Conservation (phyloP, 2,113 vertebrate species). For the Monarcha castaneiventris region DNA sequence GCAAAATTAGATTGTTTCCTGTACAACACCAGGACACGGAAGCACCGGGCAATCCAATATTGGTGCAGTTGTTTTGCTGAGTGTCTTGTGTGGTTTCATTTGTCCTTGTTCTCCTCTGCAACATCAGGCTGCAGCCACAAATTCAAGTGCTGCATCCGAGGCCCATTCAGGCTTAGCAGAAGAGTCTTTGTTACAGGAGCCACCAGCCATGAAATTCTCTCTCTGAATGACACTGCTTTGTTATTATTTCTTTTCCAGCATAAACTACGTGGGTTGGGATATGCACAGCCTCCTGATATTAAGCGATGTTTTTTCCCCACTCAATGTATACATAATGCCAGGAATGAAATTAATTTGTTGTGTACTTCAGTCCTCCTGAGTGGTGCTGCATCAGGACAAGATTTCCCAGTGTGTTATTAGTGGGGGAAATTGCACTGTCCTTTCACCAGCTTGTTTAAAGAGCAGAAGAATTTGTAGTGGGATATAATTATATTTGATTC, state of each 20-base stretch:
- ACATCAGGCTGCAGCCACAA: background rate
- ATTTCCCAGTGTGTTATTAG: background rate
- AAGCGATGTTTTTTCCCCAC: background rate
- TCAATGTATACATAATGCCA: background rate
- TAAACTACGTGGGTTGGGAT: background rate
- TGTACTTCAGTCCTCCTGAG: background rate
- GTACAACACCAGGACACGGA: background rate
- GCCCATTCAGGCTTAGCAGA: background rate
- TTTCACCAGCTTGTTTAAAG: conserved; percentile 10
- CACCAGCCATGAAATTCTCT: background rate
- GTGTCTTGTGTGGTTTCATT: background rate
- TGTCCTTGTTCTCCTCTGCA: background rate
- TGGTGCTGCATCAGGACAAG: background rate
- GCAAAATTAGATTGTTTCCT: conserved; percentile 21
- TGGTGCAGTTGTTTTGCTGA: background rate
- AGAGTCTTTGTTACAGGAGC: background rate
- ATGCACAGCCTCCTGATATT: background rate
- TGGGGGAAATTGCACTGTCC: background rate
- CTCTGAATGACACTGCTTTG: background rate
- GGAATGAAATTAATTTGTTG: background rate
- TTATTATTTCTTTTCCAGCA: background rate
- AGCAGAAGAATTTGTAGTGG: background rate
- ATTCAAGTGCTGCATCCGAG: background rate
- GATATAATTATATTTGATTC: conserved; percentile 15
- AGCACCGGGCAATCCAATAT: background rate